Evolutionary conservation across 2,888 invertebrate genomes (phyloP).

Genomic region (Acanthopleura granulata): DNA sequence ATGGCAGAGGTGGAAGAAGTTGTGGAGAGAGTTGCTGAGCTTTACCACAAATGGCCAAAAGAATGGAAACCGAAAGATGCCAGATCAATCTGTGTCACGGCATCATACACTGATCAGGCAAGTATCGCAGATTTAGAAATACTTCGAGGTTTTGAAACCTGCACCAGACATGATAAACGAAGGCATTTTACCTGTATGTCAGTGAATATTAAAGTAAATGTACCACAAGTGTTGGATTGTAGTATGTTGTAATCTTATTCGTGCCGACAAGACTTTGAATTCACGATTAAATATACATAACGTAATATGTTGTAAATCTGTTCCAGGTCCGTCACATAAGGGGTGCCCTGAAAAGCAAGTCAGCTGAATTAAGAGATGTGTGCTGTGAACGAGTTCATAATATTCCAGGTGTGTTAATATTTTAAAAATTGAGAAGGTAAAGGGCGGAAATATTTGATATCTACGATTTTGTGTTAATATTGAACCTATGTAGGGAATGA

Average conservation of each 20-base stretch:
- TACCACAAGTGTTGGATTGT: too few species aligned
- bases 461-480: too few species aligned
- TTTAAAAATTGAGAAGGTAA: too few species aligned
- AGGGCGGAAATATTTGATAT: too few species aligned
- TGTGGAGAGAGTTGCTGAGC: constrained; percentile 55
- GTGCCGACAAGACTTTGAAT: too few species aligned
- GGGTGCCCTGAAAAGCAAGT: constrained; percentile 42
- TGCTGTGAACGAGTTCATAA: constrained; percentile 58
- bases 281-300: too few species aligned
- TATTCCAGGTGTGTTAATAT: constrained; percentile 53
- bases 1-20: constrained; percentile 61
- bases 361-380: constrained; percentile 46
- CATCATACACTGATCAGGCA: constrained; percentile 65
- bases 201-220: too few species aligned
- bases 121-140: neutral
- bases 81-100: constrained; percentile 58
- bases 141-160: neutral
- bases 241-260: too few species aligned
- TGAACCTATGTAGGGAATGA: too few species aligned
- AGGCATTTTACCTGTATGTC: too few species aligned
- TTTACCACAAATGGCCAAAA: constrained; percentile 59
- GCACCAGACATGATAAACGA: neutral
- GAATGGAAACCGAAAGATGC: constrained; percentile 58
- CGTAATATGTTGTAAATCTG: neutral
- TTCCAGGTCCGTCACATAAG: constrained; percentile 44